These are phyloP conservation scores for Oedothorax gibbosus DNA, from an alignment of 1,140 invertebrate species.

Conservation along the genomic window DNA sequence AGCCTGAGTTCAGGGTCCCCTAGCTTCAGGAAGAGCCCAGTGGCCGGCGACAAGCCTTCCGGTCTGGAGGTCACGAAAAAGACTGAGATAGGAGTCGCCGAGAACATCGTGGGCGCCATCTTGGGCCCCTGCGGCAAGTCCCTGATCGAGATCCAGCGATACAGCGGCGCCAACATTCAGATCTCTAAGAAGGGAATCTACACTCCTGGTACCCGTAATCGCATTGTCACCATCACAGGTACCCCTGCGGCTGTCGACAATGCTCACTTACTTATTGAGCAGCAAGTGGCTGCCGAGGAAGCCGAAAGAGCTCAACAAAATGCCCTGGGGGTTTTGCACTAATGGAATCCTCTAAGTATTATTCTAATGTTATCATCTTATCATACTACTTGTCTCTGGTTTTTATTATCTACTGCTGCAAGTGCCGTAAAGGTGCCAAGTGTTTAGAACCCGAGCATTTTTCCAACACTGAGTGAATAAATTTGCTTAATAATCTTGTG, in stretches of 20 bases:
- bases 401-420: slow-evolving; percentile 42
- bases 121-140: slow-evolving; percentile 94
- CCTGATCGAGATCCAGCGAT: slow-evolving; percentile 95
- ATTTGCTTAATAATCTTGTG: slow-evolving; percentile 28
- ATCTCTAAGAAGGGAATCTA: slow-evolving; percentile 98
- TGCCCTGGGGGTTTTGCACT: slow-evolving; percentile 61
- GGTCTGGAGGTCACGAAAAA: slow-evolving; percentile 78
- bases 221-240: slow-evolving; percentile 95
- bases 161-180: slow-evolving; percentile 96
- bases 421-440: slow-evolving; percentile 34
- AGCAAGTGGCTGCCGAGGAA: slow-evolving; percentile 95
- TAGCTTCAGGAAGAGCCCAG: slow-evolving; percentile 78
- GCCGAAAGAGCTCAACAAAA: slow-evolving; percentile 90
- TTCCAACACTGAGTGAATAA: slow-evolving; percentile 15
- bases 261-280: slow-evolving; percentile 94
- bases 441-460: slow-evolving; percentile 41
- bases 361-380: slow-evolving; percentile 19
- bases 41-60: slow-evolving; percentile 70
- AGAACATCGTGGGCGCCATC: slow-evolving; percentile 93
- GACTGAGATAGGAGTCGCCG: slow-evolving; percentile 90
- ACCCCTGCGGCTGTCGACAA: slow-evolving; percentile 85
- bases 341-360: slow-evolving; percentile 38
- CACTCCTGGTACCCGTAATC: slow-evolving; percentile 94
- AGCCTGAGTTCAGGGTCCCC: slow-evolving; percentile 64
- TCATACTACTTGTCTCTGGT: slow-evolving; percentile 38